phyloP scores from a whole-genome alignment of 1,140 invertebrate species.

The Brachionus koreanus region DNA sequence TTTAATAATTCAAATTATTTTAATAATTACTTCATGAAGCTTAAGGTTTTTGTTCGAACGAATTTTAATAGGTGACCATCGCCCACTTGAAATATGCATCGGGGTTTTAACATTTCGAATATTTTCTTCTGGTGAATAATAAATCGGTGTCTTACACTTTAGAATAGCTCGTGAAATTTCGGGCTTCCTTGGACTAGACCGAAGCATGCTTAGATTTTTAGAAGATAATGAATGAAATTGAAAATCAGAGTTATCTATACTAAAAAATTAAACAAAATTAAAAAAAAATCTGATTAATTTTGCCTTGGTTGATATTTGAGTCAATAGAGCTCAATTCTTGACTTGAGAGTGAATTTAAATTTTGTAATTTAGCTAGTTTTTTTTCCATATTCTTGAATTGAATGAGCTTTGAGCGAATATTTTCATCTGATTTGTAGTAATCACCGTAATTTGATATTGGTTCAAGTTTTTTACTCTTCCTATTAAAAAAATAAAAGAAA shows the following conservation, averaged over 20 bases:
- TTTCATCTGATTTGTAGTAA: constrained; percentile 9
- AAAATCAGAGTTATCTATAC: neutral
- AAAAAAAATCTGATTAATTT: neutral
- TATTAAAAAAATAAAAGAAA: neutral
- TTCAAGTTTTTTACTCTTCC: neutral
- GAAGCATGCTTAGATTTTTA: neutral
- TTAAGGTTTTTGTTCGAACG: neutral
- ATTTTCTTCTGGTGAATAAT: constrained; percentile 28
- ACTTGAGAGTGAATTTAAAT: neutral
- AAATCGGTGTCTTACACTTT: constrained; percentile 22
- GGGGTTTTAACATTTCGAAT: neutral
- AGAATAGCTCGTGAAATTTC: constrained; percentile 3
- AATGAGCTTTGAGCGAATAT: constrained; percentile 12
- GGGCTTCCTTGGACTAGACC: neutral
- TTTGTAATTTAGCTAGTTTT: neutral
- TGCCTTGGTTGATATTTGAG: neutral
- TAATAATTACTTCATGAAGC: neutral
- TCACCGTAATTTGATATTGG: neutral
- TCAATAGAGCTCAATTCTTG: neutral
- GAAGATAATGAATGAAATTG: neutral
- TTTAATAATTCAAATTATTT: neutral
- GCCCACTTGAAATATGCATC: neutral
- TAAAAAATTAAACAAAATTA: neutral
- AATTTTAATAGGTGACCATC: constrained; percentile 33
- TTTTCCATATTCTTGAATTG: constrained; percentile 5